Conservation (phyloP, 2,113 vertebrate species). For the Conger conger region DNA sequence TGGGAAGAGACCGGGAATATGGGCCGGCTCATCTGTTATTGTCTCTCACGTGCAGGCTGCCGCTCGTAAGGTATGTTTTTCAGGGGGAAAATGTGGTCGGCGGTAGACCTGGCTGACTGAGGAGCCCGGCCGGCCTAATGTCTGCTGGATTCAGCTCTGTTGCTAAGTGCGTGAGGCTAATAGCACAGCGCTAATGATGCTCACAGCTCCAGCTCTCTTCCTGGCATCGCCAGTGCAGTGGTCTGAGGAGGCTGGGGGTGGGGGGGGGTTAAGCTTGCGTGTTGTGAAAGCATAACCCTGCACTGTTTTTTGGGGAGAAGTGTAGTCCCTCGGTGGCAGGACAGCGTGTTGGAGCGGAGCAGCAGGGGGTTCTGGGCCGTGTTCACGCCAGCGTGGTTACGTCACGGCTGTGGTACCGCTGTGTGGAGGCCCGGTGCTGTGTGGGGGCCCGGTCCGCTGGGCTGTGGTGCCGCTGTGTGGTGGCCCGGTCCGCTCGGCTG, state of each 20-base stretch:
- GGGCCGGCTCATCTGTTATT: conserved; percentile 63
- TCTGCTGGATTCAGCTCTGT: neutral
- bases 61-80: conserved; percentile 24
- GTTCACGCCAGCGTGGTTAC: conserved; percentile 53
- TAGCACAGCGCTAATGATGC: neutral
- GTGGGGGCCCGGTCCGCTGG: conserved; percentile 57
- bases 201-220: neutral
- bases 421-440: conserved; percentile 56
- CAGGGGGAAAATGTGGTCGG: conserved; percentile 38
- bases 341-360: conserved; percentile 46
- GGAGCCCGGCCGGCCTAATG: neutral
- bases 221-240: neutral
- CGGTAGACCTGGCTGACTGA: conserved; percentile 40
- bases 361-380: conserved; percentile 38
- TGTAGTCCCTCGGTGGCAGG: neutral
- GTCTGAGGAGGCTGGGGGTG: neutral
- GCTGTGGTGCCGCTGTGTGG: conserved; percentile 60
- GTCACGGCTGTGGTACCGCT: conserved; percentile 62
- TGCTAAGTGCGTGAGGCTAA: neutral
- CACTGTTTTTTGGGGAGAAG: neutral
- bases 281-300: no score
- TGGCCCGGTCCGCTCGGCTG: conserved; percentile 57
- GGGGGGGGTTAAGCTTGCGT: no score
- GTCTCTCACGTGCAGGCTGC: conserved; percentile 59
- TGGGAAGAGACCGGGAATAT: conserved; percentile 68